Conservation (phyloP, 2,797 vertebrate species). For the Oryzias dopingdopingensis region DNA sequence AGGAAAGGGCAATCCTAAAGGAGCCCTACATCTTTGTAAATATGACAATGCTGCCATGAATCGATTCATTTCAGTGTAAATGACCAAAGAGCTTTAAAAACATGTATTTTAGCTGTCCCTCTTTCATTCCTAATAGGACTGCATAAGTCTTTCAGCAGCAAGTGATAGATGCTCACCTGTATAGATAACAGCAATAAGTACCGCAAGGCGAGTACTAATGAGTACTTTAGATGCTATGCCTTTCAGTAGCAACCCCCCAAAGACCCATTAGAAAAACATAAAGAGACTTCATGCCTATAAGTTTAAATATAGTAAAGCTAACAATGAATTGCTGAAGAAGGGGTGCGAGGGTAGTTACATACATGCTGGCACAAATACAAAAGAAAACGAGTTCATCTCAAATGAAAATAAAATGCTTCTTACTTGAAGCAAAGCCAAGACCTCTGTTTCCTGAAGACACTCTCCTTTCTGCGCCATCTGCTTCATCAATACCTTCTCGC, state of each 20-base stretch:
- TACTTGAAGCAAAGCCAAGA: constrained; percentile 54
- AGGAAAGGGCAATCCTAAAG: constrained; percentile 31
- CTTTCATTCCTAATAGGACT: neutral
- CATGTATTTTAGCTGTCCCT: neutral
- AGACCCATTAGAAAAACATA: constrained; percentile 43
- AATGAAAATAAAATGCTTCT: constrained; percentile 54
- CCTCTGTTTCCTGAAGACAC: constrained; percentile 67
- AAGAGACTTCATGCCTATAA: constrained; percentile 22
- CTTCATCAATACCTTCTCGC: constrained; percentile 67
- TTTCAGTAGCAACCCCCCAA: constrained; percentile 38
- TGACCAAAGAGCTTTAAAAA: constrained; percentile 1
- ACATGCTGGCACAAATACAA: constrained; percentile 11
- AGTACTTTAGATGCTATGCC: constrained; percentile 22
- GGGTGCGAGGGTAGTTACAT: constrained; percentile 1
- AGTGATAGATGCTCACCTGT: constrained; percentile 46
- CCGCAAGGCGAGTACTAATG: constrained; percentile 57
- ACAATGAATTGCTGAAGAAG: constrained; percentile 2
- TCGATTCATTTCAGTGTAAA: constrained; percentile 19
- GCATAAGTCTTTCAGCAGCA: constrained; percentile 15
- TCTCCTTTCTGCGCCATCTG: constrained; percentile 69
- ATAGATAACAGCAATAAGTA: constrained; percentile 44
- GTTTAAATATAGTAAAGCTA: constrained; percentile 30
- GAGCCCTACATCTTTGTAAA: constrained; percentile 34
- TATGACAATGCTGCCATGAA: constrained; percentile 9
- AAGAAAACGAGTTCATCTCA: constrained; percentile 36